These are phyloP conservation scores for Psittacula derbiana DNA, from an alignment of 2,797 vertebrate genomes.

Conservation along the genomic window DNA sequence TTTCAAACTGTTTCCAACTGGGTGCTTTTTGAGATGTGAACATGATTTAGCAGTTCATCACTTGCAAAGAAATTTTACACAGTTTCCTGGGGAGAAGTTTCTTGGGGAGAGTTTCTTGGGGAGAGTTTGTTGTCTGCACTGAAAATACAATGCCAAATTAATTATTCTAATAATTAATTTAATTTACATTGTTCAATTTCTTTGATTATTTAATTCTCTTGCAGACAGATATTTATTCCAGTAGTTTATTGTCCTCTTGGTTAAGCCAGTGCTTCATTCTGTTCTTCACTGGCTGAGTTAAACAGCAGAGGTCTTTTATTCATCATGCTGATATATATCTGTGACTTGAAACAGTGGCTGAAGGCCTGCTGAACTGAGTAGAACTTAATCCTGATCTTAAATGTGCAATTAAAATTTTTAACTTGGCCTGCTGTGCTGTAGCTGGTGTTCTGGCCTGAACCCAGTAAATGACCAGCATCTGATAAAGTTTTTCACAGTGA, in stretches of 20 bases:
- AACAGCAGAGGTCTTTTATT: not conserved
- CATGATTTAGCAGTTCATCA: not conserved
- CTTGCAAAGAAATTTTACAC: not conserved
- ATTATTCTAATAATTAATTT: not conserved
- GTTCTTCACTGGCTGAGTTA: not conserved
- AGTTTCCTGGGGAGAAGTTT: not conserved
- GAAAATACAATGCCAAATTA: not conserved
- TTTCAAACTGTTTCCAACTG: not conserved
- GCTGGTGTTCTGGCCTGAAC: not conserved
- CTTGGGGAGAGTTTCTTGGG: not conserved
- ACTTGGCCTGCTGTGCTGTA: not conserved
- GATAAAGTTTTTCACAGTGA: not conserved
- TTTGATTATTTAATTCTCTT: not conserved
- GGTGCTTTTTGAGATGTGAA: not conserved
- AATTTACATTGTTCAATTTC: not conserved
- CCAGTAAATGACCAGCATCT: not conserved
- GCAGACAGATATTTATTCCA: not conserved
- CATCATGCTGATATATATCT: accelerated
- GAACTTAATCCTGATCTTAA: not conserved
- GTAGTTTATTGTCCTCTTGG: not conserved
- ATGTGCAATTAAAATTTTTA: not conserved
- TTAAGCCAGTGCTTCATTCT: not conserved
- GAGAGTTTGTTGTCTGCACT: not conserved
- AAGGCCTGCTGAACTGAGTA: not conserved
- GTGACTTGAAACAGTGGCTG: not conserved